These are phyloP conservation scores for Hydrotaea cyrtoneurina DNA, from an alignment of 2,888 invertebrate species.

Conservation along the genomic window DNA sequence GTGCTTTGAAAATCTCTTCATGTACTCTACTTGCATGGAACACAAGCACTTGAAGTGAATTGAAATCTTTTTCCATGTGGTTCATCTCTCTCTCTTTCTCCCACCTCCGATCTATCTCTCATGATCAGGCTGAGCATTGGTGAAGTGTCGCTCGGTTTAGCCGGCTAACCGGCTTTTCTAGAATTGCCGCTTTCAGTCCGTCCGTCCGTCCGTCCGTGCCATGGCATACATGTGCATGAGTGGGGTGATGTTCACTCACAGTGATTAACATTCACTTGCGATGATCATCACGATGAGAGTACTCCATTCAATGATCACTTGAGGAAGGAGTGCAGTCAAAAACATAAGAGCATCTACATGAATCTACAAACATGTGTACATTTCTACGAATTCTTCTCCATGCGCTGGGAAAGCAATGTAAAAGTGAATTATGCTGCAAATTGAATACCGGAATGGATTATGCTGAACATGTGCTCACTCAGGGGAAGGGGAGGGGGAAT, in stretches of 20 bases:
- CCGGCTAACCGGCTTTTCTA: conserved; percentile 63
- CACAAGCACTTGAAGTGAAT: neutral
- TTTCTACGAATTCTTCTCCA: conserved; percentile 45
- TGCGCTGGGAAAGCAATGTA: neutral
- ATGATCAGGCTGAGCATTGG: neutral
- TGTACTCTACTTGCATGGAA: neutral
- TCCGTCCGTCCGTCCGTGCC: neutral
- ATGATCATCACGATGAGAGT: conserved; percentile 11
- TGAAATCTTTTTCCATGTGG: neutral
- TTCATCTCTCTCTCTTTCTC: neutral
- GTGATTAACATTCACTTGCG: conserved; percentile 11
- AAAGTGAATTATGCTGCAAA: conserved; percentile 9
- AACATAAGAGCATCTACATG: conserved; percentile 45
- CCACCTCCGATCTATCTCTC: neutral
- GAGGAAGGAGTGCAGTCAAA: conserved; percentile 41
- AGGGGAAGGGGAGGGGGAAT: too few relatives aligned
- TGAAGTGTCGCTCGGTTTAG: conserved; percentile 19
- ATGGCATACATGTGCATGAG: neutral
- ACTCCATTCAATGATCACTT: conserved; percentile 56
- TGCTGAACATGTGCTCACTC: too few relatives aligned
- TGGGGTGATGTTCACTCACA: neutral
- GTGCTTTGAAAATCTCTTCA: neutral
- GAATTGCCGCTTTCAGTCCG: neutral
- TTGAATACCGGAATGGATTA: neutral
- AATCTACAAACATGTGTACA: neutral